phyloP scores from a whole-genome alignment of 2,113 vertebrate genomes.

The Mesembrinibis cayennensis region DNA sequence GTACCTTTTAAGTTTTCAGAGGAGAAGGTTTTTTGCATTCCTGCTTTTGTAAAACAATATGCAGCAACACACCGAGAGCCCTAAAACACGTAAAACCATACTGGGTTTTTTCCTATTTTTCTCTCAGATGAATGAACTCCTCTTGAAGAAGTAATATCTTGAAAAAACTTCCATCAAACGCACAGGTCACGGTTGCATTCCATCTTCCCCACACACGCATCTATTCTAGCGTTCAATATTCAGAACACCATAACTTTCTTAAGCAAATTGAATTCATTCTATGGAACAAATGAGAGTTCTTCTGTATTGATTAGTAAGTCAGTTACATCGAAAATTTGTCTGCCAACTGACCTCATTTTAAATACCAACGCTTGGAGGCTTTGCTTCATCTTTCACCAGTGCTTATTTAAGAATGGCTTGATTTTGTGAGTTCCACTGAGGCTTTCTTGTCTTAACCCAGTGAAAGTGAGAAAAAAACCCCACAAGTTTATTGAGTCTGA shows the following conservation, averaged over 20 bases:
- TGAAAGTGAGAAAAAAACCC: neutral
- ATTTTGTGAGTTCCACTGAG: neutral
- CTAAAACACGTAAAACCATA: neutral
- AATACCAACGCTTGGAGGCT: neutral
- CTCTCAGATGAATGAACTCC: neutral
- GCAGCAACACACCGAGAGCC: fast-evolving
- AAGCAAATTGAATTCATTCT: neutral
- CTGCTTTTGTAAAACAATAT: neutral
- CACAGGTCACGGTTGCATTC: neutral
- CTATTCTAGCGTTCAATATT: neutral
- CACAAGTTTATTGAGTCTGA: neutral
- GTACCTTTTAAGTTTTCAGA: neutral
- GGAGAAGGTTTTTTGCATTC: neutral
- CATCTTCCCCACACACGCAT: neutral
- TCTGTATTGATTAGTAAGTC: neutral
- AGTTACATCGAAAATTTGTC: neutral
- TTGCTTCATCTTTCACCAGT: neutral
- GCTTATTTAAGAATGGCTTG: neutral
- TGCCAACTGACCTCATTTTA: neutral
- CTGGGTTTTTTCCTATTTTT: neutral
- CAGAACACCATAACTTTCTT: neutral
- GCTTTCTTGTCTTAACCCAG: neutral
- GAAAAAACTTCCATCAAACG: neutral
- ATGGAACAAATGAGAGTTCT: neutral
- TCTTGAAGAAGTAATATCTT: neutral